A percentile compares a stretch with the other conserved stretches of the same genome.
Conservation (phyloP, 2,797 vertebrate genomes). For the Chelidonichthys spinosus region DNA sequence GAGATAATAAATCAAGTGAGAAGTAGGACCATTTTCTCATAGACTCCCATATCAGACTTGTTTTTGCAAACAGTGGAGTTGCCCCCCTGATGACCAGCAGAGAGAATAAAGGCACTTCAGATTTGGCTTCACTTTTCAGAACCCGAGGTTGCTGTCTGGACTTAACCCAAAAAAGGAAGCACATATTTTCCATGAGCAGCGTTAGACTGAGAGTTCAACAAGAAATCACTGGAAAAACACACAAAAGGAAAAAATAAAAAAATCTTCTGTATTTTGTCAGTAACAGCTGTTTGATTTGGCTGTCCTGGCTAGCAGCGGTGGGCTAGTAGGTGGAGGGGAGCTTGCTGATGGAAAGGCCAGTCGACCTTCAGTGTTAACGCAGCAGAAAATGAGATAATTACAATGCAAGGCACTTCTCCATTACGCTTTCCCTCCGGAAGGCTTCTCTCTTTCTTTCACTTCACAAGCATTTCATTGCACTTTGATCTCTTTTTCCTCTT, state of each 20-base stretch:
- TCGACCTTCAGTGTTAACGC: constrained; percentile 54
- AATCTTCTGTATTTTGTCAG: neutral
- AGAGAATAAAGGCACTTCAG: too few relatives aligned
- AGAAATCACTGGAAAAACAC: neutral
- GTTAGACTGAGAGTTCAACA: neutral
- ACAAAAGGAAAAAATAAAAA: neutral
- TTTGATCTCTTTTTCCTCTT: constrained; percentile 28
- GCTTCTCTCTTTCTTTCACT: constrained; percentile 29
- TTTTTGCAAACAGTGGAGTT: too few relatives aligned
- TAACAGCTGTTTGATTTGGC: constrained; percentile 21
- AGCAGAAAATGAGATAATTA: constrained; percentile 69
- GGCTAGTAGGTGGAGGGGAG: constrained; percentile 30
- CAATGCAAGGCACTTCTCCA: constrained; percentile 42
- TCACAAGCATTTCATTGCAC: constrained; percentile 30
- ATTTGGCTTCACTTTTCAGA: too few relatives aligned
- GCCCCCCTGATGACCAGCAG: too few relatives aligned
- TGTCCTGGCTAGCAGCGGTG: constrained; percentile 5
- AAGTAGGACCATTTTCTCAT: too few relatives aligned
- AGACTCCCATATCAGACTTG: too few relatives aligned
- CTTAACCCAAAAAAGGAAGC: neutral
- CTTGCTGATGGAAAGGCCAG: constrained; percentile 44
- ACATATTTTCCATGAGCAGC: neutral
- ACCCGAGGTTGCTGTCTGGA: too few relatives aligned
- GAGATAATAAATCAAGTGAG: too few relatives aligned
- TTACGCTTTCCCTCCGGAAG: constrained; percentile 18